Evolutionary conservation across 2,888 invertebrate genomes (phyloP).

Genomic region (Coenonympha glycerion): DNA sequence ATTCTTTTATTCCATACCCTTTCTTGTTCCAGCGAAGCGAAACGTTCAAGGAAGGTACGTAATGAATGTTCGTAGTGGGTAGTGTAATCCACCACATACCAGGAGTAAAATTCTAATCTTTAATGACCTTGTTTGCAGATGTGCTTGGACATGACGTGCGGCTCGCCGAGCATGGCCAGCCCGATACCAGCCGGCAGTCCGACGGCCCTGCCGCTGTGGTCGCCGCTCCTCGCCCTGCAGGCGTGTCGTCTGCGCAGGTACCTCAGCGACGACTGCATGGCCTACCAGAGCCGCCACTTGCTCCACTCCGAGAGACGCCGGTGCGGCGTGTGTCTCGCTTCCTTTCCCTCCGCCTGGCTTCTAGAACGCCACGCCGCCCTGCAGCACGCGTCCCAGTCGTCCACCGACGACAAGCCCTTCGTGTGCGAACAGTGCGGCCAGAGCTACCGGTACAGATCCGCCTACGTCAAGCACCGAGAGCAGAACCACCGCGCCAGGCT

Average conservation of each 20-base stretch:
- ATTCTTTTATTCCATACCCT: conserved; percentile 57
- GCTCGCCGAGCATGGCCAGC: conserved; percentile 47
- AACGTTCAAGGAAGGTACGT: conserved; percentile 34
- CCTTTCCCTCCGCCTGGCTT: conserved; percentile 91
- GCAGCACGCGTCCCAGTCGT: conserved; percentile 83
- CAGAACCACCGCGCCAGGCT: conserved; percentile 91
- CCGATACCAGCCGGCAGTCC: conserved; percentile 57
- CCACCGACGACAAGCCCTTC: conserved; percentile 88
- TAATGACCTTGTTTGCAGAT: conserved; percentile 45
- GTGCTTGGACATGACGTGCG: conserved; percentile 66
- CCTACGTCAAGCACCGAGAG: conserved; percentile 83
- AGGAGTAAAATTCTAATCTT: not conserved
- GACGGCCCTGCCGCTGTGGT: conserved; percentile 60
- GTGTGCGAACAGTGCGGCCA: conserved; percentile 95
- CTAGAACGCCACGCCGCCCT: conserved; percentile 89
- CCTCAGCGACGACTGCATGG: conserved; percentile 71
- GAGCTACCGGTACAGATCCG: conserved; percentile 90
- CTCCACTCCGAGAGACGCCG: conserved; percentile 72
- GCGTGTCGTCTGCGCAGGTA: conserved; percentile 68
- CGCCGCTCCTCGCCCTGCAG: conserved; percentile 66
- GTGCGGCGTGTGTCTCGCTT: conserved; percentile 89
- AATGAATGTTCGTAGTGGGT: not conserved
- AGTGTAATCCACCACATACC: no score
- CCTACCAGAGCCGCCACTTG: conserved; percentile 56
- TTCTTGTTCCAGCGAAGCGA: conserved; percentile 4